Percentiles rank a stretch among this genome's conserved stretches.
These are phyloP conservation scores for Sebastes diploproa DNA, from an alignment of 2,797 vertebrate species.

Conservation along the genomic window DNA sequence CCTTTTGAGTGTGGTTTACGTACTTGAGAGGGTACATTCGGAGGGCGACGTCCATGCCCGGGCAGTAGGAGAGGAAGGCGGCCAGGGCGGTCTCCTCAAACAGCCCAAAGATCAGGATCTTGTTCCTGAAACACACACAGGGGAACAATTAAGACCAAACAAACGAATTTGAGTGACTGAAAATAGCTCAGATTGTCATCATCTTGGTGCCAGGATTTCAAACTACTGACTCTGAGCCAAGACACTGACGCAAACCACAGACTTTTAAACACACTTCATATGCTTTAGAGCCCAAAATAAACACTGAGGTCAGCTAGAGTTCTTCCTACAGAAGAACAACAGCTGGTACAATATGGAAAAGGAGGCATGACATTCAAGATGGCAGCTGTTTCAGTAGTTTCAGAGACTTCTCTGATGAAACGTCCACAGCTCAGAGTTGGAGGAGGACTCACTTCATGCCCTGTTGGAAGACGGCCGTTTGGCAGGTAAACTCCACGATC, in stretches of 20 bases:
- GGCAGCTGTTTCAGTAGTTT: no score
- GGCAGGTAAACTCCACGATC: slow-evolving; percentile 96
- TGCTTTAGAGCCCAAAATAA: not conserved
- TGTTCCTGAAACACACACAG: slow-evolving; percentile 84
- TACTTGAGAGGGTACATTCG: slow-evolving; percentile 98
- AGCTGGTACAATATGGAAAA: not conserved
- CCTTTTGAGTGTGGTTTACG: slow-evolving; percentile 17
- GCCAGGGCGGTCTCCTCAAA: slow-evolving; percentile 96
- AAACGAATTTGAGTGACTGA: not conserved
- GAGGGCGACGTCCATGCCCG: slow-evolving; percentile 94
- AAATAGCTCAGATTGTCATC: not conserved
- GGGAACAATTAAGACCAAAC: not conserved
- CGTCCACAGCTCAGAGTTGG: not conserved
- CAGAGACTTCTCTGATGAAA: not conserved
- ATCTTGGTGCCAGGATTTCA: not conserved
- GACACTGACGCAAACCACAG: not conserved
- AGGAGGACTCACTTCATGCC: slow-evolving; percentile 89
- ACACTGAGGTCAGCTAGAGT: not conserved
- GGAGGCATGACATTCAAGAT: not conserved
- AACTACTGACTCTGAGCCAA: not conserved
- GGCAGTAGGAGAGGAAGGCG: slow-evolving; percentile 95
- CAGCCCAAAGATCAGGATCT: slow-evolving; percentile 97
- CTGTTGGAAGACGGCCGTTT: slow-evolving; percentile 95
- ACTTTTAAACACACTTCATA: not conserved
- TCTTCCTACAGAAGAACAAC: not conserved